A percentile compares a stretch with the other conserved stretches of the same genome.
phyloP scores from a whole-genome alignment of 2,888 invertebrate species.

The Calameuta idolon region DNA sequence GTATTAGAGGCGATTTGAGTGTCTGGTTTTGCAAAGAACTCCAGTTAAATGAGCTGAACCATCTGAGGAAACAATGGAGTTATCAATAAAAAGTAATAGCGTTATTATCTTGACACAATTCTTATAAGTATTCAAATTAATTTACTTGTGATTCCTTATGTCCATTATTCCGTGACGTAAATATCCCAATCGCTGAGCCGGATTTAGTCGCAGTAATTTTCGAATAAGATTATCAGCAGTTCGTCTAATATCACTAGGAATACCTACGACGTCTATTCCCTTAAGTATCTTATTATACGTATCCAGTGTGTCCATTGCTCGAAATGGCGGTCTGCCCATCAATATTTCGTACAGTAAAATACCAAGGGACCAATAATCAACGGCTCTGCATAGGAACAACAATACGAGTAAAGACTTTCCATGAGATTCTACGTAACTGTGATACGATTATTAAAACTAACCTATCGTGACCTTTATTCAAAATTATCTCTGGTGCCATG shows the following conservation, averaged over 20 bases:
- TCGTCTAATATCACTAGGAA: constrained; percentile 81
- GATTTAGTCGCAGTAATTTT: constrained; percentile 84
- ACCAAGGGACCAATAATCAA: constrained; percentile 94
- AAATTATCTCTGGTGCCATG: constrained; percentile 89
- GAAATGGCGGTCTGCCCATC: constrained; percentile 88
- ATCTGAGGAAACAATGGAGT: constrained; percentile 70
- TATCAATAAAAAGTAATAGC: not conserved
- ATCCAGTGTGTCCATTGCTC: constrained; percentile 88
- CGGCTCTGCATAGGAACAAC: constrained; percentile 70
- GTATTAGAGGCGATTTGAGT: constrained; percentile 78
- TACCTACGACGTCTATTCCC: constrained; percentile 87
- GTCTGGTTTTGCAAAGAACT: constrained; percentile 76
- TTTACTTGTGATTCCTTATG: constrained; percentile 84
- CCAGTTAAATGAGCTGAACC: constrained; percentile 94
- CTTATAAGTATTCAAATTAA: constrained; percentile 18
- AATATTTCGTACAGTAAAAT: constrained; percentile 87
- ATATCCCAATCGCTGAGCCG: constrained; percentile 89
- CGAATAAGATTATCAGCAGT: constrained; percentile 84
- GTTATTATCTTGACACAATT: not conserved
- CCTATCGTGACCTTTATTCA: constrained; percentile 83
- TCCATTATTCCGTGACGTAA: constrained; percentile 86
- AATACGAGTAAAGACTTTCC: constrained; percentile 1
- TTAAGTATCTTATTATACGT: constrained; percentile 91
- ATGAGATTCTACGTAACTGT: not conserved
- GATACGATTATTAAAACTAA: constrained; percentile 25